These are phyloP conservation scores for Strix uralensis DNA, from an alignment of 2,113 vertebrate species.

Conservation along the genomic window DNA sequence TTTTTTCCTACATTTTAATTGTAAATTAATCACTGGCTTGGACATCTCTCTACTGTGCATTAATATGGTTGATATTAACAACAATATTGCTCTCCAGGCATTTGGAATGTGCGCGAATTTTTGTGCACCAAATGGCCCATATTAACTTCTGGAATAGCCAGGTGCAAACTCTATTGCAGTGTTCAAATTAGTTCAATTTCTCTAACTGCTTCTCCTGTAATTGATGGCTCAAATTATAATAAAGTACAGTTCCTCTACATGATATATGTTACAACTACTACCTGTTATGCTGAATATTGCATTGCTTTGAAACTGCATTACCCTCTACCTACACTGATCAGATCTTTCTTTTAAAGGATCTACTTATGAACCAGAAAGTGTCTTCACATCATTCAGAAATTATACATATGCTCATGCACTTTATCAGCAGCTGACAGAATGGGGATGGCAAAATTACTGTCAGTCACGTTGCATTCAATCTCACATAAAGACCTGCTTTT, in stretches of 20 bases:
- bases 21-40: slow-evolving; percentile 24
- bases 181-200: slow-evolving; percentile 54
- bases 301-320: slow-evolving; percentile 55
- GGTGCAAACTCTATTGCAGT: slow-evolving; percentile 53
- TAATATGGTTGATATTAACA: slow-evolving; percentile 43
- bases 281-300: slow-evolving; percentile 59
- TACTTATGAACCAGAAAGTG: slow-evolving; percentile 57
- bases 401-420: slow-evolving; percentile 63
- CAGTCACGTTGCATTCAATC: slow-evolving; percentile 61
- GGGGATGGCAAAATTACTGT: slow-evolving; percentile 59
- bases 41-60: not conserved
- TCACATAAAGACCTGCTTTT: slow-evolving; percentile 58
- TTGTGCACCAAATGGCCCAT: slow-evolving; percentile 56
- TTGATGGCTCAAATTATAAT: slow-evolving; percentile 54
- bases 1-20: not conserved
- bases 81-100: slow-evolving; percentile 45
- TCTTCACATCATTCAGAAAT: slow-evolving; percentile 64
- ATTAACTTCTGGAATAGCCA: slow-evolving; percentile 57
- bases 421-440: slow-evolving; percentile 57
- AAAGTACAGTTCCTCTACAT: slow-evolving; percentile 43
- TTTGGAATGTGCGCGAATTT: slow-evolving; percentile 15
- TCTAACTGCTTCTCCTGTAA: slow-evolving; percentile 54
- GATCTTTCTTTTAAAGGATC: slow-evolving; percentile 27
- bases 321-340: not conserved
- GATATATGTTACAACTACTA: slow-evolving; percentile 53